Conservation (phyloP, 1,140 invertebrate genomes). For the Hycleus phaleratus region DNA sequence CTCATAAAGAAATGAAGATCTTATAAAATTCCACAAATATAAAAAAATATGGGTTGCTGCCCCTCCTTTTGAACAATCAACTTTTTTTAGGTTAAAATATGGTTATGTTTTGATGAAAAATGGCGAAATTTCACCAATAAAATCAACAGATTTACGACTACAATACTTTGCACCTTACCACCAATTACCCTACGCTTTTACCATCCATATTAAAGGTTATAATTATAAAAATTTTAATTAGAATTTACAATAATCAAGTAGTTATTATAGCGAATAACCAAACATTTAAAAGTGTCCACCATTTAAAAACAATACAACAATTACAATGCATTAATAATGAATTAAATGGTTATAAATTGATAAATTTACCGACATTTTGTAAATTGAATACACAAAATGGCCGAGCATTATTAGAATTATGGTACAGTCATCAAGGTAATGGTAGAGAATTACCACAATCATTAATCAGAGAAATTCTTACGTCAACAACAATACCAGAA, state of each 20-base stretch:
- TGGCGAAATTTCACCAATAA: slow-evolving; percentile 23
- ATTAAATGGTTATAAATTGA: slow-evolving; percentile 17
- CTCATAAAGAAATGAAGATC: too few species aligned
- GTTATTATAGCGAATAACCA: not conserved
- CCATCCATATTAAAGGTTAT: slow-evolving; percentile 25
- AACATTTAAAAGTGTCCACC: not conserved
- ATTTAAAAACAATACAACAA: not conserved
- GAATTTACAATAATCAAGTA: not conserved
- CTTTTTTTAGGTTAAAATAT: slow-evolving; percentile 29
- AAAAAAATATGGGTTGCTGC: too few species aligned
- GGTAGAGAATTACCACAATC: slow-evolving; percentile 8
- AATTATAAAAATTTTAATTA: slow-evolving; percentile 7
- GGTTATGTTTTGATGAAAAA: slow-evolving; percentile 30
- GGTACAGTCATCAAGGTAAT: slow-evolving; percentile 16
- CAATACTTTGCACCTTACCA: slow-evolving; percentile 20
- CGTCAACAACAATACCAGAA: slow-evolving; percentile 9
- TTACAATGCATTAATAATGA: not conserved
- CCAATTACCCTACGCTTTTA: slow-evolving; percentile 22
- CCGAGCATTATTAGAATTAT: slow-evolving; percentile 24
- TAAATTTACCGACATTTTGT: slow-evolving; percentile 23
- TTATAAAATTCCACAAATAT: too few species aligned
- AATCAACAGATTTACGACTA: slow-evolving; percentile 27
- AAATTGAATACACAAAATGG: slow-evolving; percentile 23
- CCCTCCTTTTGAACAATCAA: not conserved
- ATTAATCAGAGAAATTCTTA: not conserved